phyloP scores from a whole-genome alignment of 1,140 invertebrate genomes.

The Ceratosolen fusciceps region DNA sequence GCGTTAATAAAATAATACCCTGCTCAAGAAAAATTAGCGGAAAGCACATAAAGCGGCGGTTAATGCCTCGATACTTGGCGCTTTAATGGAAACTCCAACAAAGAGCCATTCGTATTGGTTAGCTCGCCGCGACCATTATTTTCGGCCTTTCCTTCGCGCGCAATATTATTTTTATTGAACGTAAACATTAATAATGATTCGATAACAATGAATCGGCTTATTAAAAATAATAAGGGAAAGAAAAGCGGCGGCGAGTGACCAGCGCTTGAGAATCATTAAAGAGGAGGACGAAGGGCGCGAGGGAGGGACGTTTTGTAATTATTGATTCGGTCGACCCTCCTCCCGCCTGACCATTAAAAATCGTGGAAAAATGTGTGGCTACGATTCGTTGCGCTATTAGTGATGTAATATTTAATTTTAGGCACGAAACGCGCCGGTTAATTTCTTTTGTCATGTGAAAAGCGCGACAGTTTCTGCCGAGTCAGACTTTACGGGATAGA shows the following conservation, averaged over 20 bases:
- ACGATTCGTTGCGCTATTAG: background rate
- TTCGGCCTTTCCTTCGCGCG: background rate
- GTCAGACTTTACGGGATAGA: background rate
- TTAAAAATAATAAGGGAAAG: background rate
- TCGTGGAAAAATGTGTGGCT: background rate
- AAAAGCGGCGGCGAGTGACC: too few species aligned
- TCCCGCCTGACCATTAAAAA: background rate
- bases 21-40: background rate
- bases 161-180: background rate
- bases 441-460: background rate
- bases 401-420: slow-evolving; percentile 5
- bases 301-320: background rate
- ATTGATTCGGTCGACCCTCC: background rate
- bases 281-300: too few species aligned
- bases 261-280: too few species aligned
- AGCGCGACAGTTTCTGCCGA: background rate
- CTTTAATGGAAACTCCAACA: slow-evolving; percentile 3
- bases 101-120: background rate
- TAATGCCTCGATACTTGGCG: background rate
- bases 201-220: background rate
- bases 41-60: background rate
- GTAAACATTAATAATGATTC: background rate
- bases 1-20: background rate
- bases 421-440: background rate
- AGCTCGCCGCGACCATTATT: background rate